Evolutionary conservation across 2,888 invertebrate genomes (phyloP), one percentile per base, ranked within the genome.

Genomic region (Sphaeridia pumilis): DNA sequence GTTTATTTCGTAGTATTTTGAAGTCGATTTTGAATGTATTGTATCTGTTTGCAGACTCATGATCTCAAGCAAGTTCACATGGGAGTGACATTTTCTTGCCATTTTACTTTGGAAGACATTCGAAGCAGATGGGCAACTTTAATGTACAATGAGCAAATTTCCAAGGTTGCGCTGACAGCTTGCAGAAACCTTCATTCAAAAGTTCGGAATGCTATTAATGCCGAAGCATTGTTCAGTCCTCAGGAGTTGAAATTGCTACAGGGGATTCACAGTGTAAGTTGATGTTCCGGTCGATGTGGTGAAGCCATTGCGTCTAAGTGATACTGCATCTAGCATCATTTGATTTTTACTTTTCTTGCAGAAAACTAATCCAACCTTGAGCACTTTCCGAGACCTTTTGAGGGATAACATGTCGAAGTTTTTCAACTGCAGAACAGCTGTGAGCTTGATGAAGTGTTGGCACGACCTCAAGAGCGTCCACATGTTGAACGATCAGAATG

Each of bases 111-210:
- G 24, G 84, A 86, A 67, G 95, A 98, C 69, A 78, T 98, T 49
- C 90, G 94, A 68, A 87, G 92, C 51, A 79, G 97, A 46, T 98
- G 97, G 97, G 93, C 90, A 71, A 87, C 92, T 0, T 71, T 98
- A 50, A 75, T 98, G 22, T 97, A 95, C 70, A 93, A 97, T 72
- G 86, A 88, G n/a, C 81, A 87, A 43, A 83, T 97, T 46, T 93
- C 93, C 3, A 77, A 92, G 58, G 82, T 93, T 35, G 90, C 93
- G 2, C 82, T 92, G 1, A 83, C 87, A 43, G 92, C 93, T 0
- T 93, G 95, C 84, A 78, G 87, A 35, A 92, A 92, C 73, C 75
- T 95, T 47, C 93, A 92, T 71, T 90, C 92, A 0, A 92, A 94
- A 69, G 75, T 89, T 56, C 82, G 92, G 22, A 82, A 85, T 7